Conservation (phyloP, 2,888 invertebrate species). For the Diloba caeruleocephala region DNA sequence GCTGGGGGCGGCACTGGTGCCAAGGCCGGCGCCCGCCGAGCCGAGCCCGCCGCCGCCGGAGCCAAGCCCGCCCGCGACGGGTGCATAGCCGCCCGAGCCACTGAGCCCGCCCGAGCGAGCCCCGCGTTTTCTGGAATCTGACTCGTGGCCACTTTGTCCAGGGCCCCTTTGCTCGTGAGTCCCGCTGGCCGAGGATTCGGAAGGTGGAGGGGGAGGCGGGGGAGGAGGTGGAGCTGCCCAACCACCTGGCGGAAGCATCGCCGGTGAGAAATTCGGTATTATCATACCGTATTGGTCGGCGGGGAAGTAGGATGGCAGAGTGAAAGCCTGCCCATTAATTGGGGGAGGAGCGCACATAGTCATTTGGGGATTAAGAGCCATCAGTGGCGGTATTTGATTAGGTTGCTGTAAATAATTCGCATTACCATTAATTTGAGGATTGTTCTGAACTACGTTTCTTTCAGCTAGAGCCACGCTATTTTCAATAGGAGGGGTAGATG, state of each 20-base stretch:
- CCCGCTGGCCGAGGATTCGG: constrained; percentile 65
- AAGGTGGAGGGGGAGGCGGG: constrained; percentile 77
- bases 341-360: constrained; percentile 79
- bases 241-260: constrained; percentile 65
- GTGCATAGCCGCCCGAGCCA: constrained; percentile 56
- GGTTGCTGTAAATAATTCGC: constrained; percentile 57
- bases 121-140: constrained; percentile 85
- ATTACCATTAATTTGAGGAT: constrained; percentile 49
- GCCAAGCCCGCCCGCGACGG: constrained; percentile 64
- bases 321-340: constrained; percentile 73
- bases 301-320: constrained; percentile 80
- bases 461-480: constrained; percentile 21
- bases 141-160: constrained; percentile 80
- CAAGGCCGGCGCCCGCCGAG: constrained; percentile 59
- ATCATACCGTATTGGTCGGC: constrained; percentile 82
- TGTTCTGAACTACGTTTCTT: constrained; percentile 47
- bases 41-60: constrained; percentile 63
- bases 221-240: constrained; percentile 79
- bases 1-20: constrained; percentile 53
- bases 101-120: constrained; percentile 66
- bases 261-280: constrained; percentile 67
- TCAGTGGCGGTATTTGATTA: constrained; percentile 77
- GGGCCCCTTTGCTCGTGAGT: constrained; percentile 75
- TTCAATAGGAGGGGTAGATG: constrained; percentile 59
- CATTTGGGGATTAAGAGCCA: constrained; percentile 82